phyloP scores from a whole-genome alignment of 2,797 vertebrate genomes.

The Mallotus villosus region DNA sequence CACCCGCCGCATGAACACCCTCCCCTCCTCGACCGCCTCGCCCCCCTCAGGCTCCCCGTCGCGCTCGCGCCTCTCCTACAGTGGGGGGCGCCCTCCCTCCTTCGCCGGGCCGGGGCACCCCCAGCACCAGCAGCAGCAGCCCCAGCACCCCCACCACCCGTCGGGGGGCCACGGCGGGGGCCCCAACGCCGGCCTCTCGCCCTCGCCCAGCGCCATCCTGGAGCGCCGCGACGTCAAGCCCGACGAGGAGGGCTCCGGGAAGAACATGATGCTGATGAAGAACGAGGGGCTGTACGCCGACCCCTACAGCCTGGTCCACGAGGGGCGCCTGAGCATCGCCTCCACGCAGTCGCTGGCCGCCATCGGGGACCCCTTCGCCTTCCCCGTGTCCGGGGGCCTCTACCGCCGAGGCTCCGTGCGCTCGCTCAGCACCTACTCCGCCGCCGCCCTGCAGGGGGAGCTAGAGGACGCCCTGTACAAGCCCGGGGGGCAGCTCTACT shows the following conservation, averaged over 20 bases:
- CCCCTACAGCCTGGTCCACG: slow-evolving; percentile 91
- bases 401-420: slow-evolving; percentile 93
- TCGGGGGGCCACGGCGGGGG: slow-evolving; percentile 65
- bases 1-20: slow-evolving; percentile 91
- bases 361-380: slow-evolving; percentile 90
- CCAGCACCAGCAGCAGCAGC: slow-evolving; percentile 60
- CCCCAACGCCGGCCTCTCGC: slow-evolving; percentile 79
- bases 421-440: slow-evolving; percentile 96
- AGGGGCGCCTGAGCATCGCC: slow-evolving; percentile 93
- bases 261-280: slow-evolving; percentile 93
- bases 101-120: slow-evolving; percentile 82
- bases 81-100: slow-evolving; percentile 89
- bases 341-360: slow-evolving; percentile 89
- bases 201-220: slow-evolving; percentile 95
- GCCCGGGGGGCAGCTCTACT: slow-evolving; percentile 85
- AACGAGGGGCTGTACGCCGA: slow-evolving; percentile 92
- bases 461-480: slow-evolving; percentile 94
- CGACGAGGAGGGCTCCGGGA: slow-evolving; percentile 90
- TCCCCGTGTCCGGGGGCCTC: slow-evolving; percentile 83
- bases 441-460: slow-evolving; percentile 89
- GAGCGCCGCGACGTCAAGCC: slow-evolving; percentile 96
- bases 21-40: slow-evolving; percentile 84
- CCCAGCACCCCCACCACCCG: slow-evolving; percentile 79
- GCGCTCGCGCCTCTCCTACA: slow-evolving; percentile 94
- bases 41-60: slow-evolving; percentile 87